These are phyloP conservation scores for Drosophila tripunctata DNA, from an alignment of 2,888 invertebrate species.

Conservation along the genomic window DNA sequence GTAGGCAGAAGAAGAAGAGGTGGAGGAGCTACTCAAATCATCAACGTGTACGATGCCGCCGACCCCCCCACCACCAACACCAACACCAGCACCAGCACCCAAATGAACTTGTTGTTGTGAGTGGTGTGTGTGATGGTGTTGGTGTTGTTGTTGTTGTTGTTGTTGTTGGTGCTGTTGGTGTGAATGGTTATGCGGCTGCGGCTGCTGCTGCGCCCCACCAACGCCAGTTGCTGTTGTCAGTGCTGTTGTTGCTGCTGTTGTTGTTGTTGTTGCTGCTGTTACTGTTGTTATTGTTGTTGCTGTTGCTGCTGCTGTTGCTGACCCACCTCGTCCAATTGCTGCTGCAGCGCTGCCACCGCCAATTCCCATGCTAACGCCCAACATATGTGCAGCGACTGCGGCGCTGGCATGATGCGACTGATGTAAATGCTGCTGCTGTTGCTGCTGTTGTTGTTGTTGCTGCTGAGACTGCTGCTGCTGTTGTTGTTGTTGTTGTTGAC, in stretches of 20 bases:
- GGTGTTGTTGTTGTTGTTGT: slow-evolving; percentile 33
- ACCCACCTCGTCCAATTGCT: slow-evolving; percentile 79
- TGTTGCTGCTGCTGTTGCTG: slow-evolving; percentile 58
- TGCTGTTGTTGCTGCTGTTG: slow-evolving; percentile 57
- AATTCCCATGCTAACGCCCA: slow-evolving; percentile 50
- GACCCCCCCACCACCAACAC: slow-evolving; percentile 18
- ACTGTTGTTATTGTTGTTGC: slow-evolving; percentile 50
- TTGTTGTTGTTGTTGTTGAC: slow-evolving; percentile 13
- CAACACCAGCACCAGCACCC: slow-evolving; percentile 35
- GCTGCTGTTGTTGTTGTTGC: slow-evolving; percentile 55
- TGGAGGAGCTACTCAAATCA: slow-evolving; percentile 67
- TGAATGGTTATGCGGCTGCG: slow-evolving; percentile 36
- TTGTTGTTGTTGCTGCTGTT: slow-evolving; percentile 51
- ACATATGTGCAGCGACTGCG: slow-evolving; percentile 59
- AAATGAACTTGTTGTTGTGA: slow-evolving; percentile 62
- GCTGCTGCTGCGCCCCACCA: slow-evolving; percentile 35
- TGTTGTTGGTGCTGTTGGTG: slow-evolving; percentile 48
- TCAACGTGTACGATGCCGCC: slow-evolving; percentile 47
- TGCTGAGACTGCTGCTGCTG: slow-evolving; percentile 44
- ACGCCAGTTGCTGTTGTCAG: slow-evolving; percentile 51
- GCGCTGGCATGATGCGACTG: slow-evolving; percentile 53
- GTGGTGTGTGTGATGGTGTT: slow-evolving; percentile 32
- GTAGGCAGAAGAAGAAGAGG: slow-evolving; percentile 47
- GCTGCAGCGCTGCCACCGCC: slow-evolving; percentile 38
- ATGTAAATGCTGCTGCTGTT: slow-evolving; percentile 51